Conservation (phyloP, 2,797 vertebrate species). For the Eupleurogrammus muticus region DNA sequence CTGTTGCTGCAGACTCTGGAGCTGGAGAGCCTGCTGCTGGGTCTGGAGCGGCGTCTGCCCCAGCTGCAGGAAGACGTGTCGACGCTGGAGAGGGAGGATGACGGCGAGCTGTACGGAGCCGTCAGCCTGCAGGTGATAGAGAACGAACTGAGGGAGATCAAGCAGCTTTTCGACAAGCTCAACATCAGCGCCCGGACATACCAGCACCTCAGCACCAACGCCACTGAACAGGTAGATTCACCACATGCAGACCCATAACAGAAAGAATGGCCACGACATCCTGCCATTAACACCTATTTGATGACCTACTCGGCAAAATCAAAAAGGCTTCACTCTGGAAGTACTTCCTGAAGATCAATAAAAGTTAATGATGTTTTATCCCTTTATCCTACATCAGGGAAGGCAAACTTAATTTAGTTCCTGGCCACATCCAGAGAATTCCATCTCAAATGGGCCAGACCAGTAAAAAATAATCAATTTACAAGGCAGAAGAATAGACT, state of each 20-base stretch:
- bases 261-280: background rate
- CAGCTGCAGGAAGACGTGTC: constrained; percentile 66
- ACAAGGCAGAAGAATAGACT: too few species aligned
- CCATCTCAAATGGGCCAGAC: too few species aligned
- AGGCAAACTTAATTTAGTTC: too few species aligned
- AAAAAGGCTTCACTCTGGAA: too few species aligned
- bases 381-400: too few species aligned
- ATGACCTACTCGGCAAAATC: too few species aligned
- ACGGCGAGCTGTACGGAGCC: constrained; percentile 70
- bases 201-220: constrained; percentile 24
- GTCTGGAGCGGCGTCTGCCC: constrained; percentile 71
- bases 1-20: constrained; percentile 55
- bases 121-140: constrained; percentile 78
- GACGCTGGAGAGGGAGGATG: constrained; percentile 76
- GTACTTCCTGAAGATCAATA: too few species aligned
- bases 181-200: constrained; percentile 51
- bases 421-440: too few species aligned
- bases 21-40: constrained; percentile 69
- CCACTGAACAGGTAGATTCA: constrained; percentile 59
- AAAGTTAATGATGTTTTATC: too few species aligned
- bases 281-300: too few species aligned
- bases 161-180: constrained; percentile 67
- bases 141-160: constrained; percentile 77
- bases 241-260: background rate
- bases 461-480: too few species aligned